Evolutionary conservation across 2,888 invertebrate species (phyloP), one percentile per base, ranked within the genome.

Genomic region (Pterostichus niger): DNA sequence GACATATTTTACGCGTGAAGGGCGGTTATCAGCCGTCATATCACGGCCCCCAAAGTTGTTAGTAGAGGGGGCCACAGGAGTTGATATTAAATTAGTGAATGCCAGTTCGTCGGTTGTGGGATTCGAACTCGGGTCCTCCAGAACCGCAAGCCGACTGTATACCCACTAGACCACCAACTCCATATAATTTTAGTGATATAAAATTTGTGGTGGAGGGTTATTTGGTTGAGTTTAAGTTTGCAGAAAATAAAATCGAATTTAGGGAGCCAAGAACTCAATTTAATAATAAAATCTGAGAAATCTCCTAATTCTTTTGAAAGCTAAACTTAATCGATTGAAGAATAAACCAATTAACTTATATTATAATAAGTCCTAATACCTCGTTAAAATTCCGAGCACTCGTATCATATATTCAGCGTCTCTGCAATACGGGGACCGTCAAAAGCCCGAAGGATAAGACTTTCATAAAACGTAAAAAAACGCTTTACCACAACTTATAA

Each of bases 401-500:
- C 46, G 40, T 46, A 52, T 73, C 11, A 73, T 46, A 73, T 52
- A 75, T 75, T 75, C 75, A 75, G 33, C 52, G 33, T 17, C 46
- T n/a, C 24, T 46, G 31, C 33, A 52, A 52, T 79, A 46, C 10
- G 40, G 24, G 44, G 44, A 44, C 15, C 46, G 64, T 46, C 11
- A 46, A 79, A 78, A 78, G 56, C 64, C 64, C 31, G 46, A 46
- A 40, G 64, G 64, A 79, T 40, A 79, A 79, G 61, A 46, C 49
- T 64, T 44, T 79, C 64, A 79, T 79, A 79, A 79, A 79, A 79
- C 15, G 64, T 49, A 61, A 79, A 79, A 24, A 79, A 79, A 79
- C 61, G 79, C 64, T 79, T 52, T 64, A 64, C 46, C 79, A 46
- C 61, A 79, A 79, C 79, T 79, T 79, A 79, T 79, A 79, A 59